These are phyloP conservation scores for Myotis findleyi DNA, from an alignment of 2,797 vertebrate species.

Conservation along the genomic window DNA sequence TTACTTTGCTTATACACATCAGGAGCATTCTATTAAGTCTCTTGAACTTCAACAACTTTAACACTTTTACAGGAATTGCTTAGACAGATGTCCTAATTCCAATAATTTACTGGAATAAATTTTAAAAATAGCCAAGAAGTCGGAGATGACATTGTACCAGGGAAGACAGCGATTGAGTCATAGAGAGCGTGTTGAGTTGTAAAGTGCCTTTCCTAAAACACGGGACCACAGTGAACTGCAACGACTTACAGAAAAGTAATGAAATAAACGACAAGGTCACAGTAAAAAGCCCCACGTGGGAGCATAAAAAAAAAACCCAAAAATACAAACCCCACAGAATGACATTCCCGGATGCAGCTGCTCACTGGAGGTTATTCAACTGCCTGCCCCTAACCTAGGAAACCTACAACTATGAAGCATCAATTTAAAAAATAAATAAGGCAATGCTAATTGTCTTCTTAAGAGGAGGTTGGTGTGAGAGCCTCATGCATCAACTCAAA, in stretches of 20 bases:
- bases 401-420: not conserved
- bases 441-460: not conserved
- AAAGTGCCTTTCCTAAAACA: not conserved
- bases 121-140: not conserved
- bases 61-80: not conserved
- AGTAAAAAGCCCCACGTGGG: not conserved
- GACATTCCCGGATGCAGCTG: not conserved
- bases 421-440: not conserved
- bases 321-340: not conserved
- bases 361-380: not conserved
- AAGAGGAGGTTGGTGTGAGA: not conserved
- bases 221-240: not conserved
- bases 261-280: not conserved
- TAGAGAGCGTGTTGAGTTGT: not conserved
- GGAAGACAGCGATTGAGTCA: not conserved
- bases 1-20: not conserved
- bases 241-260: not conserved
- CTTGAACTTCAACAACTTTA: conserved; percentile 23
- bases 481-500: not conserved
- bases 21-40: conserved; percentile 37
- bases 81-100: not conserved
- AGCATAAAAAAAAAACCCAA: not conserved
- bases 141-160: not conserved
- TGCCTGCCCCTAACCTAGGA: not conserved
- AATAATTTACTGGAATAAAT: not conserved